Conservation (phyloP, 2,113 vertebrate genomes). For the Vulpes vulpes region DNA sequence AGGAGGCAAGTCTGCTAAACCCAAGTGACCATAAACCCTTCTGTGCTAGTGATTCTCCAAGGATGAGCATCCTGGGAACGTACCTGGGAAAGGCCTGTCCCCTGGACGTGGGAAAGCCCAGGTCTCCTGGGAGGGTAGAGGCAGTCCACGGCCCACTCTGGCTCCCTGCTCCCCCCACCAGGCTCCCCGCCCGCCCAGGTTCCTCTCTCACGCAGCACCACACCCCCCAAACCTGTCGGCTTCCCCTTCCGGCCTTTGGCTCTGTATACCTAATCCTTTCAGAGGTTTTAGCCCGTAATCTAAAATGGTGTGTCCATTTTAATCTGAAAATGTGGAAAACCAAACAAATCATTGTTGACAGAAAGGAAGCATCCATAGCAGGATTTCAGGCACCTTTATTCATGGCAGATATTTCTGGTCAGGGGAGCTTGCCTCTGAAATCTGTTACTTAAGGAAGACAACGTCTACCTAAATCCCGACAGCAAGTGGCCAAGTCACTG, state of each 20-base stretch:
- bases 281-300: not conserved
- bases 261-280: not conserved
- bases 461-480: not conserved
- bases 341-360: slow-evolving; percentile 7
- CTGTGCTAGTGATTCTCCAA: not conserved
- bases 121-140: not conserved
- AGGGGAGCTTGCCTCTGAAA: not conserved
- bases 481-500: rapidly evolving
- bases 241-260: not conserved
- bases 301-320: not conserved
- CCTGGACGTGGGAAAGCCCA: not conserved
- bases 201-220: not conserved
- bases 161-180: not conserved
- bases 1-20: not conserved
- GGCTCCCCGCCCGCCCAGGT: too few relatives aligned
- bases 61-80: too few relatives aligned
- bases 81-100: too few relatives aligned
- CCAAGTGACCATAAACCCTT: not conserved
- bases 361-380: not conserved
- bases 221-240: rapidly evolving
- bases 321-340: not conserved
- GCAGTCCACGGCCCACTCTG: not conserved
- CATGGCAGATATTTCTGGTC: not conserved
- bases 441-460: not conserved
- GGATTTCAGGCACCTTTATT: slow-evolving; percentile 77